Base-by-base conservation (phyloP, 92 coral and sea anemone species). In the Palythoa grandiflora region DNA sequence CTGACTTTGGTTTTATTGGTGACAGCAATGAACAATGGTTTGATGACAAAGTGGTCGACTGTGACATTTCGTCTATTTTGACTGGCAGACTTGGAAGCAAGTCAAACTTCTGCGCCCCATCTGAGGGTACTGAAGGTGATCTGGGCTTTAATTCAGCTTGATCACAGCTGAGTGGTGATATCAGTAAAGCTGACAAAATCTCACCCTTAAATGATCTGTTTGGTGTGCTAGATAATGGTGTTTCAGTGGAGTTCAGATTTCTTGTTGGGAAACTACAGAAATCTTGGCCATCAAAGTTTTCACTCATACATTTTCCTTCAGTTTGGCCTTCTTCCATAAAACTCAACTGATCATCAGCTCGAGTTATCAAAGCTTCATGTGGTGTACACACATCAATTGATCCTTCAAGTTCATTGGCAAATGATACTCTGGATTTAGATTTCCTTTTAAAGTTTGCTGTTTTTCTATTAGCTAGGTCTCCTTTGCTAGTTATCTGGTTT, bases 381-480 rank as follows among this genome's bases (percentile, higher is more conserved):
- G 72, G 38, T 60, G 35, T 8, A 65, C 16, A 70, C 39, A 15
- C 14, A 13, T 20, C 75, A 68, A 14, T n/a, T 48, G 73, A 44
- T 47, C 75, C 86, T 15, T 66, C 86, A 81, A 48, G 38, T 47
- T 47, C 86, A 66, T 81, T 40, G 15, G 21, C 40, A 81, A 20
- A 68, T 3, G 20, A 20, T 47, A 65, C 47, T 81, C 38, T 66
- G 20, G 73, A 54, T 61, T 81, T 81, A 10, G 61, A 21, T 66
- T 81, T 81, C 73, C 86, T 81, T 36, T 81, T 81, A 47, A 81
- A 81, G 59, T 81, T 81, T 66, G 75, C 14, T 28, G 86, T 81
- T 50, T 36, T 81, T 47, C 75, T 14, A n/a, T 79, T 36, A 7
- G 6, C 60, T 48, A 44, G 59, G 40, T 20, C 48, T 39, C 39